Conservation (phyloP, 2,113 vertebrate species). For the Nycticorax nycticorax region DNA sequence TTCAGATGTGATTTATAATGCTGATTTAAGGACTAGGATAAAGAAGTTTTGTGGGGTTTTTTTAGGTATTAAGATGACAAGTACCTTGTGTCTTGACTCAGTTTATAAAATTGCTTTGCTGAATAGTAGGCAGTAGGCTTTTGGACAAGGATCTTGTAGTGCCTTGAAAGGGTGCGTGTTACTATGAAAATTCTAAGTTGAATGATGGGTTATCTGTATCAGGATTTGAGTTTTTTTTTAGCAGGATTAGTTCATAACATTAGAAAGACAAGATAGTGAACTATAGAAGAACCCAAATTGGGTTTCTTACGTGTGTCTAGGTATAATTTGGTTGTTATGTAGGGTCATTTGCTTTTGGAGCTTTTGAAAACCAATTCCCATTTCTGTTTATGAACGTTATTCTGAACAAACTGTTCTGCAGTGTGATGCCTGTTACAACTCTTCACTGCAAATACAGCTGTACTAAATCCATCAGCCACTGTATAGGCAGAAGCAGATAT, state of each 20-base stretch:
- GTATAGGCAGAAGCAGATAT: neutral
- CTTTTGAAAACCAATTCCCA: neutral
- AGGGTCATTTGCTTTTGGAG: neutral
- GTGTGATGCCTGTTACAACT: neutral
- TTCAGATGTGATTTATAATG: neutral
- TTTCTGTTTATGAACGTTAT: neutral
- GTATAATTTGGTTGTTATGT: neutral
- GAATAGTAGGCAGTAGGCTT: neutral
- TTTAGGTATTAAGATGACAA: neutral
- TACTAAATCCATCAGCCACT: neutral
- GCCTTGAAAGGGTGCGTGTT: neutral
- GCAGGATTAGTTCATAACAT: neutral
- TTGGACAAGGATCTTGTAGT: neutral
- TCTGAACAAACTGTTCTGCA: neutral
- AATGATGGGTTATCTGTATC: neutral
- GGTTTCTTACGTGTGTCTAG: neutral
- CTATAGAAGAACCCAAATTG: neutral
- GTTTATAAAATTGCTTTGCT: neutral
- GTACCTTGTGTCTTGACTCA: neutral
- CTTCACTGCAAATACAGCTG: neutral
- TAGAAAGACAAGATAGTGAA: neutral
- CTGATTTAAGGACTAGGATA: neutral
- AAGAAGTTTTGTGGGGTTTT: accelerated
- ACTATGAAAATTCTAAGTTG: neutral
- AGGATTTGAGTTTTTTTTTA: neutral